phyloP scores from a whole-genome alignment of 2,113 vertebrate genomes.

The Jaculus jaculus region DNA sequence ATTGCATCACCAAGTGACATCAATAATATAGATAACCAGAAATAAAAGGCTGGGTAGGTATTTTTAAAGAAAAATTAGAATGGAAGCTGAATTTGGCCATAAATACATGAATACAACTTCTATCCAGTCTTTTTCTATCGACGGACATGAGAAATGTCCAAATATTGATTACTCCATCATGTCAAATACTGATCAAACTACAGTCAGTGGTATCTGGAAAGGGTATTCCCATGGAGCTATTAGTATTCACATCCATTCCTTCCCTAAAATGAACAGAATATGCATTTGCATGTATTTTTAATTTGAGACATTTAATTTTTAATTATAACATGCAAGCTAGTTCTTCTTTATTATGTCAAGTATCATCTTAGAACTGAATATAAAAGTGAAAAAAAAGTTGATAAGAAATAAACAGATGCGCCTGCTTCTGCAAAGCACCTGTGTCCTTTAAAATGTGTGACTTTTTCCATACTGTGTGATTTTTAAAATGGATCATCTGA shows the following conservation, averaged over 20 bases:
- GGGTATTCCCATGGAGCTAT: not conserved
- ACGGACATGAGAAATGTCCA: not conserved
- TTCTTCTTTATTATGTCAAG: not conserved
- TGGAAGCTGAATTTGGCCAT: not conserved
- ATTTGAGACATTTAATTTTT: slow-evolving; percentile 46
- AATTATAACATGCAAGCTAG: slow-evolving; percentile 25
- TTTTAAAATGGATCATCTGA: not conserved
- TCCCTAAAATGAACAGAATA: not conserved
- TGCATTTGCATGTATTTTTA: not conserved
- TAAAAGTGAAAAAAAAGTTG: not conserved
- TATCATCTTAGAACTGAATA: slow-evolving; percentile 42
- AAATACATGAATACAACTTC: not conserved
- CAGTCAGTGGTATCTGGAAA: not conserved
- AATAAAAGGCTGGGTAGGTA: not conserved
- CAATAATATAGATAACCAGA: not conserved
- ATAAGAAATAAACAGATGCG: not conserved
- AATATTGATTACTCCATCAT: not conserved
- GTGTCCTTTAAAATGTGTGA: not conserved
- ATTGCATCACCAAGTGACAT: not conserved
- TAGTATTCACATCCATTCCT: not conserved
- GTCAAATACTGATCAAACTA: not conserved
- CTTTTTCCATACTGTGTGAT: not conserved
- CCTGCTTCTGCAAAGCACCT: not conserved
- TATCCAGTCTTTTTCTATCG: not conserved
- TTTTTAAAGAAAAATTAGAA: not conserved